Evolutionary conservation across 2,888 invertebrate species (phyloP), one percentile per base, ranked within the genome.

Genomic region (Ommatoiulus sabulosus): DNA sequence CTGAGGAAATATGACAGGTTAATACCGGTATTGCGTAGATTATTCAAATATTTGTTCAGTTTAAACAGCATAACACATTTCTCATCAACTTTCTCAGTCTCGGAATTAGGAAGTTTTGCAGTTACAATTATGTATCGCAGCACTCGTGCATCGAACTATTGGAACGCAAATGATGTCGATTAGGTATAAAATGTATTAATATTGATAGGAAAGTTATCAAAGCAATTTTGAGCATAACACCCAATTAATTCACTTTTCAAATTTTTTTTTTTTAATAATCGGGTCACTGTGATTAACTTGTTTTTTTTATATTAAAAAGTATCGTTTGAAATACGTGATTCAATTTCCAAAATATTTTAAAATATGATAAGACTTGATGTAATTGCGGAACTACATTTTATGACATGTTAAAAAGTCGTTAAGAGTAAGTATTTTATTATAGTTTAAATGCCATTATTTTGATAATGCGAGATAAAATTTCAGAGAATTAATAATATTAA

Each of bases 351-450:
- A 72, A 72, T 20, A 20, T n/a, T 72, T 72, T 20, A 5, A 72
- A 20, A 72, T 72, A 72, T 20, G 72, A 72, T 72, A 72, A 72
- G 72, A 72, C 24, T 72, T 72, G 72, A 72, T 20, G 24, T 72
- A 72, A 72, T 72, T 72, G 72, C 72, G 72, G 72, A 72, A 72
- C 72, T 72, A 72, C 72, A 24, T 72, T 72, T 72, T 72, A 72
- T 72, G 72, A 72, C 72, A 24, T 24, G 72, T 72, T 72, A 72
- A 72, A 72, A 72, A 72, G 24, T 24, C 72, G 72, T 72, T 72
- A 72, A 20, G 72, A 52, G 17, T 52, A 52, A 7, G 20, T 20
- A 20, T 72, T 72, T 72, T 72, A 15, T 52, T 52, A 72, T 72
- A 72, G 24, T 20, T 24, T 72, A 20, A 72, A 72, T 72, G 72